These are phyloP conservation scores for Myopa tessellatipennis DNA, from an alignment of 2,888 invertebrate species.

Conservation along the genomic window DNA sequence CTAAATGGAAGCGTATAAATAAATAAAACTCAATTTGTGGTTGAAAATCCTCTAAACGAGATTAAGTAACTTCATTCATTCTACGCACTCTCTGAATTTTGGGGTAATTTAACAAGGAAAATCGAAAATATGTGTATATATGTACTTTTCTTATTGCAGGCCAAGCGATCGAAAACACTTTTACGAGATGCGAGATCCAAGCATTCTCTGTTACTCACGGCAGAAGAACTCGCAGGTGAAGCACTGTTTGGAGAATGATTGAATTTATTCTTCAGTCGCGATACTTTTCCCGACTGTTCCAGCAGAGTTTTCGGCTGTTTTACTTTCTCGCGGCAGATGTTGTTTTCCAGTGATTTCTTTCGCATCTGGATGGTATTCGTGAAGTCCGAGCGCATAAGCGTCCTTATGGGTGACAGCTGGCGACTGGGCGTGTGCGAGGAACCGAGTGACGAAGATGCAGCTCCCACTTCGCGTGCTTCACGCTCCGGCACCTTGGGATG, in stretches of 20 bases:
- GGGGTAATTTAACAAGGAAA: constrained; percentile 5
- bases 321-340: constrained; percentile 60
- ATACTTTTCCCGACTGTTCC: constrained; percentile 64
- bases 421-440: constrained; percentile 12
- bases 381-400: constrained; percentile 67
- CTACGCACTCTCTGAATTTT: constrained; percentile 7
- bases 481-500: neutral
- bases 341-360: constrained; percentile 66
- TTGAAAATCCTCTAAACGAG: neutral
- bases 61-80: neutral
- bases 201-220: constrained; percentile 45
- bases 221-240: neutral
- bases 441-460: neutral
- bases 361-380: constrained; percentile 68
- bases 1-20: too few species aligned
- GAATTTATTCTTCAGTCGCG: constrained; percentile 64
- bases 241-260: constrained; percentile 42
- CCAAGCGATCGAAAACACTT: constrained; percentile 54
- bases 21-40: neutral
- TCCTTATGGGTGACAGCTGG: constrained; percentile 45
- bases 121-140: neutral
- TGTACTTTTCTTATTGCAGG: constrained; percentile 56
- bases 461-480: neutral
- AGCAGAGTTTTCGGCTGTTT: constrained; percentile 54
- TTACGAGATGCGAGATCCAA: constrained; percentile 51